Evolutionary conservation across 1,140 invertebrate genomes (phyloP).

Genomic region (Leptestheria dahalacensis): DNA sequence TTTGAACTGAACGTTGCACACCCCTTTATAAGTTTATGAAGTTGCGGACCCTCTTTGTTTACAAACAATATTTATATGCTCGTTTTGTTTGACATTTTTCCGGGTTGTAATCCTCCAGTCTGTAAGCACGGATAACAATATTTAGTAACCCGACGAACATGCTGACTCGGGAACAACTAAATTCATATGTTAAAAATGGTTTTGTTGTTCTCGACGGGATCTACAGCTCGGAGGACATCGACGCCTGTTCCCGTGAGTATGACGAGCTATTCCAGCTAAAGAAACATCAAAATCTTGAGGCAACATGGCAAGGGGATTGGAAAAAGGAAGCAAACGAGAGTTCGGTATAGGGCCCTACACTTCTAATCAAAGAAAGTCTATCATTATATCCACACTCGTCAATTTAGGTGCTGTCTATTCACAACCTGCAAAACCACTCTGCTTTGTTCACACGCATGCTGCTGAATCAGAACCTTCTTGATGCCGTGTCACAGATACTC

Average conservation of each 20-base stretch:
- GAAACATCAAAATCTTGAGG: constrained; percentile 28
- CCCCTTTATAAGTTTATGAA: too few species aligned
- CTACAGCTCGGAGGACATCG: constrained; percentile 29
- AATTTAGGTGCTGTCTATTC: constrained; percentile 34
- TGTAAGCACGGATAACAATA: too few species aligned
- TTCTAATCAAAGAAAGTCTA: background rate
- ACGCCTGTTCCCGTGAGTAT: constrained; percentile 32
- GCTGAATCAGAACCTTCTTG: constrained; percentile 36
- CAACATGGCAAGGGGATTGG: constrained; percentile 33
- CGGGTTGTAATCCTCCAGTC: too few species aligned
- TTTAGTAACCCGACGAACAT: too few species aligned
- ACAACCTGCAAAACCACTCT: constrained; percentile 42
- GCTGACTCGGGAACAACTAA: constrained; percentile 30
- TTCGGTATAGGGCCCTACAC: background rate
- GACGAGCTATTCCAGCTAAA: constrained; percentile 32
- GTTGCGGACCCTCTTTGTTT: too few species aligned
- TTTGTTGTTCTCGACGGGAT: constrained; percentile 33
- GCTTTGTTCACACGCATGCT: constrained; percentile 37
- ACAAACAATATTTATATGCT: too few species aligned
- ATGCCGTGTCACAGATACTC: constrained; percentile 41
- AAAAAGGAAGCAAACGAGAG: background rate
- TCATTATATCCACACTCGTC: background rate
- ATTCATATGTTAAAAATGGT: constrained; percentile 35
- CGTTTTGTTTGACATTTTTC: too few species aligned
- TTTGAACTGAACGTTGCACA: too few species aligned